Conservation (phyloP, 92 coral and sea anemone species). For the Paragorgia papillata region DNA sequence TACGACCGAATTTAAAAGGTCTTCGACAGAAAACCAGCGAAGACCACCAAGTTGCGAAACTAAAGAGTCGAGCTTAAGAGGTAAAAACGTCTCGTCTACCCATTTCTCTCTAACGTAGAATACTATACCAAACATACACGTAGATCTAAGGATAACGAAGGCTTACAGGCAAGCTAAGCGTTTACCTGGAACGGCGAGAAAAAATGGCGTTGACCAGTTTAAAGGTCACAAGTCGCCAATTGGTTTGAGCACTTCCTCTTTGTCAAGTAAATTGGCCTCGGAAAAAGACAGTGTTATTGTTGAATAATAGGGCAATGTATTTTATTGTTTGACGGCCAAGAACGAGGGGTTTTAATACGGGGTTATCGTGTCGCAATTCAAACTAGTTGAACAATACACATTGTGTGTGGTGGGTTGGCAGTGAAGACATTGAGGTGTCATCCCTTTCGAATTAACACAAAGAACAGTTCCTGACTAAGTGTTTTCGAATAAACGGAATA, state of each 20-base stretch:
- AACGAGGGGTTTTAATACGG: background rate
- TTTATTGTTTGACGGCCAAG: background rate
- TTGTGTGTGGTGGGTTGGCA: background rate
- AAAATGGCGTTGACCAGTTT: background rate
- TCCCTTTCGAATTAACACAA: background rate
- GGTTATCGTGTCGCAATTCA: background rate
- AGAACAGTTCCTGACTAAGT: background rate
- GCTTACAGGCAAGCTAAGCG: background rate
- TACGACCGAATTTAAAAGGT: background rate
- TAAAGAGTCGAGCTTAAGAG: constrained; percentile 5
- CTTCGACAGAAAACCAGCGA: background rate
- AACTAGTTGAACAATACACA: constrained; percentile 7
- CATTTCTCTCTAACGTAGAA: no score
- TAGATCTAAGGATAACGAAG: no score
- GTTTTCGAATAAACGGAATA: no score
- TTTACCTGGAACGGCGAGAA: background rate
- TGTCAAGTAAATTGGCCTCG: background rate
- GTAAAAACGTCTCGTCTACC: no score
- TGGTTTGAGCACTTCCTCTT: background rate
- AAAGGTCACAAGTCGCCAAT: background rate
- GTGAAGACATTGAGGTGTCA: background rate
- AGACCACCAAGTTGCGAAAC: constrained; percentile 39
- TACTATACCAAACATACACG: no score
- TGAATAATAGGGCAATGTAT: background rate
- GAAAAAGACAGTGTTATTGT: background rate